Evolutionary conservation across 2,888 invertebrate species (phyloP), one percentile per base, ranked within the genome.

Genomic region (Dryomyza anilis): DNA sequence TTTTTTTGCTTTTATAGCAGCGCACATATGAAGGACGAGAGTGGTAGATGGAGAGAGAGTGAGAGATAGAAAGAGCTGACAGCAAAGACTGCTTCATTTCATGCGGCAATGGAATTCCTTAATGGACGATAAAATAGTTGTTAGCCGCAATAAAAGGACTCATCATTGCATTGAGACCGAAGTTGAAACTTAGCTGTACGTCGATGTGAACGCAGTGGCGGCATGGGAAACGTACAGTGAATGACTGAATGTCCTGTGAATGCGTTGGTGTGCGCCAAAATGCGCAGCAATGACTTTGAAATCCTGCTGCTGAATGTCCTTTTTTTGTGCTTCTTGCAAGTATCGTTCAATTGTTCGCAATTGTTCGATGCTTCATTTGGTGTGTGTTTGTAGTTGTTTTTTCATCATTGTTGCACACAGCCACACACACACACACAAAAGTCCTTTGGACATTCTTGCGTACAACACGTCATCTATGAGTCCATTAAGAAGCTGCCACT

Each of bases 71-170:
- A 50, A 21, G 50, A 10, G 48, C n/a, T 23, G 29, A 2, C 6
- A 16, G 30, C 16, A n/a, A 5, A 8, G 19, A 29, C 45, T 29
- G 58, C 29, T 57, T 58, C 58, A 45, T 58, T 45, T 45, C 58
- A 58, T 58, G 43, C 36, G 55, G 55, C 55, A 57, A 57, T 67
- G 75, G 76, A 76, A 77, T 78, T 78, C 75, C 77, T 76, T 78
- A 77, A 77, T 76, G 78, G 78, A 78, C 77, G 77, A 77, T 78
- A 78, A 77, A 77, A 78, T 78, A 76, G 77, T 74, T 75, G 77
- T 73, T 74, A 74, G 76, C 77, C 76, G 75, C 75, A 61, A 61
- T 61, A 43, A 53, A 61, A 39, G 61, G 19, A 43, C 61, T 52
- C 52, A n/a, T n/a, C n/a, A 53, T 60, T 36, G 60, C 60, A 61